Conservation (phyloP, 2,888 invertebrate species). For the Nomada ferruginata region DNA sequence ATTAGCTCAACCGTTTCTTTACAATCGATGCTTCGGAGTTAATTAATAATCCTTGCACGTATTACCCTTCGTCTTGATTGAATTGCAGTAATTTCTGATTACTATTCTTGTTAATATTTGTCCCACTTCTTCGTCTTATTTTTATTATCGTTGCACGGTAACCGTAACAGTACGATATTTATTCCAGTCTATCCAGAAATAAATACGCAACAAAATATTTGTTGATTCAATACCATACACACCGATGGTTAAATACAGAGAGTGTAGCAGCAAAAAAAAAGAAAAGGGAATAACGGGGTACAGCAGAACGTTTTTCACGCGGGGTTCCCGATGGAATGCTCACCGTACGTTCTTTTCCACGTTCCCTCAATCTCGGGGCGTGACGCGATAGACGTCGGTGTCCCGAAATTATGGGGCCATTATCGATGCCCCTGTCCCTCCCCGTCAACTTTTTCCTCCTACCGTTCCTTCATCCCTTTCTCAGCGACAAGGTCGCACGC, state of each 20-base stretch:
- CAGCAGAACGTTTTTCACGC: slow-evolving; percentile 74
- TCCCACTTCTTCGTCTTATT: too few relatives aligned
- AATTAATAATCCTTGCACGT: not conserved
- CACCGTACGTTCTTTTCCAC: slow-evolving; percentile 23
- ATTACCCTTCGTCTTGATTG: too few relatives aligned
- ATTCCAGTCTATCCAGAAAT: too few relatives aligned
- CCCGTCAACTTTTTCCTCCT: not conserved
- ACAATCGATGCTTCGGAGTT: not conserved
- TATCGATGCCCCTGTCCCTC: slow-evolving; percentile 55
- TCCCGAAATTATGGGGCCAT: slow-evolving; percentile 66
- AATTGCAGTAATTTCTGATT: not conserved
- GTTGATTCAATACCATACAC: too few relatives aligned
- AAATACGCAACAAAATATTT: too few relatives aligned
- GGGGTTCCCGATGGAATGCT: slow-evolving; percentile 85
- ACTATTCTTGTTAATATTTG: not conserved
- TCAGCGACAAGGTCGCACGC: not conserved
- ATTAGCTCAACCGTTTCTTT: not conserved
- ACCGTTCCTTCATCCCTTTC: slow-evolving; percentile 25
- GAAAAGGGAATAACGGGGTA: too few relatives aligned
- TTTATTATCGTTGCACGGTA: too few relatives aligned
- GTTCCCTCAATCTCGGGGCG: slow-evolving; percentile 33
- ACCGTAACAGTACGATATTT: too few relatives aligned
- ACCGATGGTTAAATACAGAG: too few relatives aligned
- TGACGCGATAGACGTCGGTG: slow-evolving; percentile 60
- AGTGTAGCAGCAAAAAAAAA: too few relatives aligned